Base-by-base conservation (phyloP, 1,140 invertebrate genomes). In the Gonioctena quinquepunctata region DNA sequence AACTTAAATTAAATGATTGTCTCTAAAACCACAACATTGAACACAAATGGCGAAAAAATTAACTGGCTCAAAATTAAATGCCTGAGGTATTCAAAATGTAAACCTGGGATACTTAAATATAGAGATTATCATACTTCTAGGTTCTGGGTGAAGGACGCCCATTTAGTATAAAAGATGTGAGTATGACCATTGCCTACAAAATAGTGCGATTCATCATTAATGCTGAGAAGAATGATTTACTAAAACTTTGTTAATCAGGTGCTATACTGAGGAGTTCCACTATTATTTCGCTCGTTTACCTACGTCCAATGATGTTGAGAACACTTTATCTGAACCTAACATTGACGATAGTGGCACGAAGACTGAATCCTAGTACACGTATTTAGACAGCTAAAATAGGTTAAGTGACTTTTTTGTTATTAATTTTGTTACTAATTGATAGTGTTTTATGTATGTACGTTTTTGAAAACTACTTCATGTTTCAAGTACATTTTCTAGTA, bases 21-120 rank as follows among this genome's bases (percentile, higher is more conserved):
- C 4, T 13, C 2, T 2, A 13, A 8, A n/a, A n/a, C 11, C 2
- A 28, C 5, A 28, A 11, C 27, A 28, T n/a, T n/a, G 5, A 28
- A 28, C 11, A 28, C 1, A 69, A 42, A 21, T 59, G 4, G n/a
- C n/a, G n/a, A n/a, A n/a, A n/a, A n/a, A n/a, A n/a, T n/a, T n/a
- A 66, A 19, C 26, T 66, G 54, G 62, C 27, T 66, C 18, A 70
- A 70, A 65, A 57, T 70, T 21, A 65, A 70, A 65, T 70, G 62
- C 54, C 16, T 63, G 2, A 67, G 56, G 19, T 68, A 60, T 26
- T 61, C 61, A 25, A 49, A 68, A 61, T 60, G 25, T 26, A 68
- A 68, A 50, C 56, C 56, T 33, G 54, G 66, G 7, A 60, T 60
- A 42, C 19, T 68, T 68, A 25, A 21, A 68, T 61, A 68, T 25